A percentile compares a stretch with the other conserved stretches of the same genome.
Evolutionary conservation across 2,888 invertebrate genomes (phyloP).

Genomic region (Leptopilina syphax): DNA sequence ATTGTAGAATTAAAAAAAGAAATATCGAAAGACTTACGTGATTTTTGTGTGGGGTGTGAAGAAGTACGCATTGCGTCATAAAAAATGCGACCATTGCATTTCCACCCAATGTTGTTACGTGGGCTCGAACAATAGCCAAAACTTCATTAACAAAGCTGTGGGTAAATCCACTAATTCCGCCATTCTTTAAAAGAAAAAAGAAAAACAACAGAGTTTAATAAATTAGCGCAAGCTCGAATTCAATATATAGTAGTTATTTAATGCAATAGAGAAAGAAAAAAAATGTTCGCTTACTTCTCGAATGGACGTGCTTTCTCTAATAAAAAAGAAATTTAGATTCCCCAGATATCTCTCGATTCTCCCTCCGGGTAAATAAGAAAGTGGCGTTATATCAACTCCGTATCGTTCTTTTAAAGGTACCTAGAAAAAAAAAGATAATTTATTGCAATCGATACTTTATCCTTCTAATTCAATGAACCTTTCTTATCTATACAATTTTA

Average conservation of each 20-base stretch:
- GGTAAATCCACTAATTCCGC: slow-evolving; percentile 95
- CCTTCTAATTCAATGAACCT: no score
- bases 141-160: slow-evolving; percentile 97
- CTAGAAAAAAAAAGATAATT: slow-evolving; percentile 55
- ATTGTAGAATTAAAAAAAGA: no score
- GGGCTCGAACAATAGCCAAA: slow-evolving; percentile 93
- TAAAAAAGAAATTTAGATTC: slow-evolving; percentile 95
- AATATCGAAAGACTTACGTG: slow-evolving; percentile 82
- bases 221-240: background rate
- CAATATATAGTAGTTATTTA: no score
- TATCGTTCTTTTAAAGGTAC: slow-evolving; percentile 78
- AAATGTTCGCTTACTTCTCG: slow-evolving; percentile 81
- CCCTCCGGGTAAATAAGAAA: slow-evolving; percentile 88
- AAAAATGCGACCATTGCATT: slow-evolving; percentile 97
- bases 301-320: slow-evolving; percentile 94
- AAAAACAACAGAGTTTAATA: background rate
- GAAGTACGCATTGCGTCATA: slow-evolving; percentile 92
- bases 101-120: slow-evolving; percentile 94
- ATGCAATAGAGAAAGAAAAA: background rate
- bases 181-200: slow-evolving; percentile 78
- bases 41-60: slow-evolving; percentile 96
- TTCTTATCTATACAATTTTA: background rate
- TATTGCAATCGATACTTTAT: slow-evolving; percentile 14
- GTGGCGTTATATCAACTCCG: slow-evolving; percentile 89
- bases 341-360: slow-evolving; percentile 90